Conservation (phyloP, 2,113 vertebrate genomes). For the Emydocephalus ijimae region DNA sequence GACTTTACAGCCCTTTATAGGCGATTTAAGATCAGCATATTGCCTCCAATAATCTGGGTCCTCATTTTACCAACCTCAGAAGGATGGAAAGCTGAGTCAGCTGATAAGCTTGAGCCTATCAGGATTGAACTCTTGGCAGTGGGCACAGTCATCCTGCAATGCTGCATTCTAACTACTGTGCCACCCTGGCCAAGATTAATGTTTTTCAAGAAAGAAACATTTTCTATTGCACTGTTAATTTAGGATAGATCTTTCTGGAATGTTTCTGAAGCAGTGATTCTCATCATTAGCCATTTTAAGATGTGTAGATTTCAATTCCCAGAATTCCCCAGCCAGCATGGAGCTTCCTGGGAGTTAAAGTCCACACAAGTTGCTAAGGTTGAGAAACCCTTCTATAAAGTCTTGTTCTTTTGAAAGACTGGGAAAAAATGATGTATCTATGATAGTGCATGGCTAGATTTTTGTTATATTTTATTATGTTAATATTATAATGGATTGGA, state of each 20-base stretch:
- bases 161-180: not conserved
- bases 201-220: not conserved
- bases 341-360: not conserved
- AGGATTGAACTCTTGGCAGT: not conserved
- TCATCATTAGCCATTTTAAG: not conserved
- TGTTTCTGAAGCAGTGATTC: not conserved
- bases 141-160: not conserved
- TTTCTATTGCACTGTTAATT: not conserved
- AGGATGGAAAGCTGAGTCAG: not conserved
- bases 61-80: not conserved
- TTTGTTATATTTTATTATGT: not conserved
- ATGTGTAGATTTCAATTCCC: not conserved
- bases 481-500: not conserved
- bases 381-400: not conserved
- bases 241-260: not conserved
- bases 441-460: not conserved
- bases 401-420: not conserved
- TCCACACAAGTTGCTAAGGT: not conserved
- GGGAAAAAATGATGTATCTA: not conserved
- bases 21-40: not conserved
- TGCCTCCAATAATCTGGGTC: not conserved
- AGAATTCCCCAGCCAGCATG: not conserved
- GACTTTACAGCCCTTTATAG: not conserved
- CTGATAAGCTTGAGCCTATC: not conserved
- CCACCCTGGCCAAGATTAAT: not conserved